Conservation (phyloP, 1,140 invertebrate genomes). For the Elysia chlorotica region DNA sequence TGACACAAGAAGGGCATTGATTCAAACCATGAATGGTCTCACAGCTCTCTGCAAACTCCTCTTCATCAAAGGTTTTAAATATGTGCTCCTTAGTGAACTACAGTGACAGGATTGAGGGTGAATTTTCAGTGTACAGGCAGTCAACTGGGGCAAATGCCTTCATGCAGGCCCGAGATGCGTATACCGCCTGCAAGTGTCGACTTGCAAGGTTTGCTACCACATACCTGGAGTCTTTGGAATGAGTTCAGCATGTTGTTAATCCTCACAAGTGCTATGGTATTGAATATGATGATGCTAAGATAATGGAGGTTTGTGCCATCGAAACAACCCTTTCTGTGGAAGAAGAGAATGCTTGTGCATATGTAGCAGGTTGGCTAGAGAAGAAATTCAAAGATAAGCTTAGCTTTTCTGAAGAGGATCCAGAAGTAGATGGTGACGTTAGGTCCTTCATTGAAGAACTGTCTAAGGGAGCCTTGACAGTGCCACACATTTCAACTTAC, state of each 20-base stretch:
- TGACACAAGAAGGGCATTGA: background rate
- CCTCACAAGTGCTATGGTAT: background rate
- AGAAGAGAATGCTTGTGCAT: background rate
- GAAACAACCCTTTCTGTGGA: background rate
- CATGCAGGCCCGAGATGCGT: background rate
- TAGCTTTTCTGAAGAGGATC: background rate
- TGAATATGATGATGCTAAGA: background rate
- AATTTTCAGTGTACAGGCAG: background rate
- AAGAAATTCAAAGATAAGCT: background rate
- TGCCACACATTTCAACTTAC: background rate
- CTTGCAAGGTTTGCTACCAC: background rate
- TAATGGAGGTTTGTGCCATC: background rate
- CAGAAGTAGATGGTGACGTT: background rate
- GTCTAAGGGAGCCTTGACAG: background rate
- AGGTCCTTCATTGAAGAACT: background rate
- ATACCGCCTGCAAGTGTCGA: background rate
- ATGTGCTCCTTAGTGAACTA: background rate
- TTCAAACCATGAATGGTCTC: background rate
- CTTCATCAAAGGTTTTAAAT: background rate
- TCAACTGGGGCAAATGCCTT: background rate
- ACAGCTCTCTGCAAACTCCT: background rate
- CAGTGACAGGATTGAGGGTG: conserved; percentile 4
- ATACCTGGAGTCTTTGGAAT: background rate
- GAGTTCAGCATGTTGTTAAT: too few species aligned
- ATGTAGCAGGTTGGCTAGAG: background rate